A percentile compares a stretch with the other conserved stretches of the same genome.
These are phyloP conservation scores for Poicephalus meyeri DNA, from an alignment of 2,113 vertebrate species.

Conservation along the genomic window DNA sequence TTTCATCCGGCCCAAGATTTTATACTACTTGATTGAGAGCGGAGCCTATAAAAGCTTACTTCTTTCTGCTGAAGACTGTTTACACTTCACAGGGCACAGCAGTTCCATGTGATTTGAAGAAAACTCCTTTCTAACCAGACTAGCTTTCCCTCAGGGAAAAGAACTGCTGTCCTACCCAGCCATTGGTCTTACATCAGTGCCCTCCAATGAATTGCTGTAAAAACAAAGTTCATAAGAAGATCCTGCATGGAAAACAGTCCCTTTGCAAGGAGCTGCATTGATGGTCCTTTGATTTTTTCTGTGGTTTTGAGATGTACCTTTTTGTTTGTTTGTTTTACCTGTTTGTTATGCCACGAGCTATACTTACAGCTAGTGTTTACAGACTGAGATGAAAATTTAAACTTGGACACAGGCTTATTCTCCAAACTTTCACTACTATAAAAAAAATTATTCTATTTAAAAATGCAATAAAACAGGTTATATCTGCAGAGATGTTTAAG, in stretches of 20 bases:
- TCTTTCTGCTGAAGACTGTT: not conserved
- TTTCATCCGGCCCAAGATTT: not conserved
- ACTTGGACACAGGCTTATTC: not conserved
- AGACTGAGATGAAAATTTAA: not conserved
- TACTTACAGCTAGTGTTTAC: not conserved
- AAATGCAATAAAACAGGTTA: not conserved
- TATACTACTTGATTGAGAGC: not conserved
- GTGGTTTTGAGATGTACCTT: not conserved
- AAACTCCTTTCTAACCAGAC: not conserved
- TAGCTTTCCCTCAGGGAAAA: not conserved
- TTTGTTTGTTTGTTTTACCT: not conserved
- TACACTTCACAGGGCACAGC: not conserved
- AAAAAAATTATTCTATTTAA: not conserved
- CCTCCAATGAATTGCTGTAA: not conserved
- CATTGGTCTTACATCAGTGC: not conserved
- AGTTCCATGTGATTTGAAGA: not conserved
- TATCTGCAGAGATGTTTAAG: not conserved
- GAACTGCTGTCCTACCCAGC: not conserved
- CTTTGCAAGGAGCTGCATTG: not conserved
- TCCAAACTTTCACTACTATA: not conserved
- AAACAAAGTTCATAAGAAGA: not conserved
- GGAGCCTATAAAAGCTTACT: not conserved
- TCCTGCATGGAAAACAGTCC: rapidly evolving
- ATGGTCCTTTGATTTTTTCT: not conserved
- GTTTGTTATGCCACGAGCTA: not conserved